Base-by-base conservation (phyloP, 2,797 vertebrate genomes). In the Parauchenoglanis punctatus region DNA sequence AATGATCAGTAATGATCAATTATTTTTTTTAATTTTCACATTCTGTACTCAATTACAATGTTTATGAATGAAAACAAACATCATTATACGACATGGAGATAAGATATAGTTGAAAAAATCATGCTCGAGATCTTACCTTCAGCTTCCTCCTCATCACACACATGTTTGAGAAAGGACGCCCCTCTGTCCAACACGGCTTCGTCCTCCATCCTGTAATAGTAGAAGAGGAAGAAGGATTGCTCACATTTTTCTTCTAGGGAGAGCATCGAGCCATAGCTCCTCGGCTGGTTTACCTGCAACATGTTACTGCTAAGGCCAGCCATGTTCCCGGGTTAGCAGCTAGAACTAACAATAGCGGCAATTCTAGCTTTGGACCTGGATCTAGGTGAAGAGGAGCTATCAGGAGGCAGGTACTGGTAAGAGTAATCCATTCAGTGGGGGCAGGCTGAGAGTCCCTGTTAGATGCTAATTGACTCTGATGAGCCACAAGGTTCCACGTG, bases 131-230 rank as follows among this genome's bases (percentile, higher is more conserved):
- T 75, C 97, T 97, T 94, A 99, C 98, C 98, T 95, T 99, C 98
- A 8, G 98, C 97, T 92, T 99, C 98, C 94, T 99, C 97, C 90
- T 98, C 97, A 76, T 99, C 97, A 59, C 98, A 99, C 4, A 97
- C 95, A 81, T 99, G 97, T 87, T 99, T 99, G 88, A 99, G 95
- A 91, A 98, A 97, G 88, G 98, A 99, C 31, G 98, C 98, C 91
- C 98, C 98, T 91, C 97, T 96, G 95, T 99, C 98, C 97, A 99
- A 92, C 91, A 99, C 98, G 31, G 98, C 98, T 95, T 99, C 98
- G 92, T 99, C 98, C 95, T 99, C 98, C 97, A 99, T 97, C 96
- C 98, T 99, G 93, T 98, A 99, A 96, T 98, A 98, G 96, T 99
- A 99, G 93, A 99, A 99, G 91, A 99, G 96, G 96, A 99, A 99